Percentiles rank a stretch among this genome's conserved stretches.
These are phyloP conservation scores for Buceros bicornis DNA, from an alignment of 2,797 vertebrate species.

Conservation along the genomic window DNA sequence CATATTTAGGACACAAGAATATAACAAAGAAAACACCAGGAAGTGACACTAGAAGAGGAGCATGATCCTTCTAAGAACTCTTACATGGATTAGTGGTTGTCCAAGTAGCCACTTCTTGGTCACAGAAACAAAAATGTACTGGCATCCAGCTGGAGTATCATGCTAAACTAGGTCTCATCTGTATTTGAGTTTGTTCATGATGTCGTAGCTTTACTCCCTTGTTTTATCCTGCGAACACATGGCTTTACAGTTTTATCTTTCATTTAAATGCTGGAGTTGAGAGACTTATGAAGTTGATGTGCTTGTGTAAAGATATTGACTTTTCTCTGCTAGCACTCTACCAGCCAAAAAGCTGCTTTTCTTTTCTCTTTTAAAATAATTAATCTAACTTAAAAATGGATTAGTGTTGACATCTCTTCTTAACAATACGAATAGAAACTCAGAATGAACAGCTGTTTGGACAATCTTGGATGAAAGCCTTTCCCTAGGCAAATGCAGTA, in stretches of 20 bases:
- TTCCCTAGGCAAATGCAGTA: conserved; percentile 53
- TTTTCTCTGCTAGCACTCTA: not conserved
- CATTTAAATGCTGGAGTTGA: not conserved
- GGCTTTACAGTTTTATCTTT: not conserved
- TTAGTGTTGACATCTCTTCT: conserved; percentile 53
- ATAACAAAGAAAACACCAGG: not conserved
- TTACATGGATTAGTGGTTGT: not conserved
- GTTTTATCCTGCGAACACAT: not conserved
- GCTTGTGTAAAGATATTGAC: not conserved
- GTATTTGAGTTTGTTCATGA: not conserved
- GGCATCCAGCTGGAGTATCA: not conserved
- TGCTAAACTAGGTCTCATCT: not conserved
- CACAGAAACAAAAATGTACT: not conserved
- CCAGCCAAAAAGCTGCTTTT: not conserved
- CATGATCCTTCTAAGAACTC: not conserved
- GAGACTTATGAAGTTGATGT: not conserved
- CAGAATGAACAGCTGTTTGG: conserved; percentile 68
- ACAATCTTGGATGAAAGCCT: conserved; percentile 54
- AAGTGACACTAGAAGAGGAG: not conserved
- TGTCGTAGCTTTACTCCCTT: not conserved
- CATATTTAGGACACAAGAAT: not conserved
- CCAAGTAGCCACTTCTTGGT: not conserved
- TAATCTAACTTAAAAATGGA: conserved; percentile 65
- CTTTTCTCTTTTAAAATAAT: conserved; percentile 5
- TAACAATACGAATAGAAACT: conserved; percentile 46